Evolutionary conservation across 1,140 invertebrate species (phyloP).

Genomic region (Panonychus citri): DNA sequence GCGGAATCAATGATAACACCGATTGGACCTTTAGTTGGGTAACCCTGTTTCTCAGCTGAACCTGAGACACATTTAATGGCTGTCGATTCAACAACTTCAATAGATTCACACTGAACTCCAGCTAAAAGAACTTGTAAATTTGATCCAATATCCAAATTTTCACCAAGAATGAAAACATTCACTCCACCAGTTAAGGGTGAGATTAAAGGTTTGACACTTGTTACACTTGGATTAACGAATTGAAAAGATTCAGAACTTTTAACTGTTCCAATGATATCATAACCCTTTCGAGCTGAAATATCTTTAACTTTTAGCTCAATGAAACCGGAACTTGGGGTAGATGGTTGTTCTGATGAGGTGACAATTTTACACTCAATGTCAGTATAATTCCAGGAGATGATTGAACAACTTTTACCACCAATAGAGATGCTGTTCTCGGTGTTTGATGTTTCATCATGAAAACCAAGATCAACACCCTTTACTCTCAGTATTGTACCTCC

Average conservation of each 20-base stretch:
- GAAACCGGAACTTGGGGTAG: background rate
- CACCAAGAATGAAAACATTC: slow-evolving; percentile 12
- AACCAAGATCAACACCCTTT: slow-evolving; percentile 21
- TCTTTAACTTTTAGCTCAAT: background rate
- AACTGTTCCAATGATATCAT: slow-evolving; percentile 11
- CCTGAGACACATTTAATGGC: background rate
- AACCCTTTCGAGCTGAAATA: background rate
- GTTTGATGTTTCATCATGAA: background rate
- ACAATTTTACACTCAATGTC: background rate
- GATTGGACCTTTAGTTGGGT: background rate
- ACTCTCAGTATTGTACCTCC: slow-evolving; percentile 22
- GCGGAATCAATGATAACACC: slow-evolving; percentile 9
- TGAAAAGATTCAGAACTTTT: slow-evolving; percentile 3
- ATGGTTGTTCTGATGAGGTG: background rate
- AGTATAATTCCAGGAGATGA: slow-evolving; percentile 1
- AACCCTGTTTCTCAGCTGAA: background rate
- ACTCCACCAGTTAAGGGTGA: slow-evolving; percentile 17
- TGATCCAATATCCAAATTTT: slow-evolving; percentile 14
- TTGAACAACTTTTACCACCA: slow-evolving; percentile 7
- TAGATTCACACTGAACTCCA: slow-evolving; percentile 1
- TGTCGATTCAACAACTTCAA: background rate
- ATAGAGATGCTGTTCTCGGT: slow-evolving; percentile 6
- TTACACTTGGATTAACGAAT: slow-evolving; percentile 11
- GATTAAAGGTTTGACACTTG: slow-evolving; percentile 8
- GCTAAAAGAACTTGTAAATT: slow-evolving; percentile 6